Base-by-base conservation (phyloP, 1,140 invertebrate genomes). In the Dryas iulia region DNA sequence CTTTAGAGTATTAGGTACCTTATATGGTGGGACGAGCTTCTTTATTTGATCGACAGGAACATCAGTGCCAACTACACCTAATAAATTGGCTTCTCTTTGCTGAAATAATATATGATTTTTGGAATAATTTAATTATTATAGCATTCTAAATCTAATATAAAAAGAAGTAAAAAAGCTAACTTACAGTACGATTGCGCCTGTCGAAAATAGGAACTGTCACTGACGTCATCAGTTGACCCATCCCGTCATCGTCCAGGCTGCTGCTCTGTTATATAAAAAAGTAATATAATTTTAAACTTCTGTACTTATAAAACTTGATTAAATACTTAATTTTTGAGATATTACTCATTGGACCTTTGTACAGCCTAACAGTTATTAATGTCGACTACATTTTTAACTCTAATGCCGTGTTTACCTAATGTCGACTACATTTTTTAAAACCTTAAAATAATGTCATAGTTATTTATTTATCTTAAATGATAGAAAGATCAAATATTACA, bases 41-140 rank as follows among this genome's bases (percentile, higher is more conserved):
- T 96, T 96, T 75, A 99, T 96, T 91, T 98, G 96, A 88, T 97
- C 95, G 71, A 99, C 95, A 73, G 97, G 97, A 72, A 99, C 96
- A 92, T 99, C 98, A 12, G 97, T 98, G 54, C 97, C 98, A 59
- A 98, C 97, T 14, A 99, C 97, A 33, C 98, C 98, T 52, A 99
- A 93, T 66, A 99, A 93, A 89, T 98, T 97, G 7, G 97, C 97
- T 66, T 95, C 94, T 83, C 96, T 93, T 82, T 95, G 94, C 96
- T 97, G 85, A 23, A 93, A 92, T 63, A 68, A 66, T 30, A 59
- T 18, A 69, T 47, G 0, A 47, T 47, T 47, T 47, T 21, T 18
- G 56, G 18, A 33, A 31, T 59, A 1, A 30, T 21, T 23, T 53
- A 53, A 8, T 53, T 53, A 23, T 53, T 5, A 10, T 39, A 39